Evolutionary conservation across 1,140 invertebrate genomes (phyloP).

Genomic region (Adelges cooleyi): DNA sequence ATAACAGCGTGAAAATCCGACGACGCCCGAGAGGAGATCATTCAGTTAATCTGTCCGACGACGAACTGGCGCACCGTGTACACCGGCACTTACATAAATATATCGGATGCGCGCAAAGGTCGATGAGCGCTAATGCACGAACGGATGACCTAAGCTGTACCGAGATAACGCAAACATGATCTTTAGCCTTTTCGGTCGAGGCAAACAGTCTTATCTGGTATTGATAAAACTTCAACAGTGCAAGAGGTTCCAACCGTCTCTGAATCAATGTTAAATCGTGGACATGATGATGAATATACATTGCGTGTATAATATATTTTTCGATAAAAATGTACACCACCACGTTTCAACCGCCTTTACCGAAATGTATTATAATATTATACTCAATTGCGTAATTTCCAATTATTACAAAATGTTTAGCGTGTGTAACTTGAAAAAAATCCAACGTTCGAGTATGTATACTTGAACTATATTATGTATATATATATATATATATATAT

Average conservation of each 20-base stretch:
- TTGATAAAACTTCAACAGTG: conserved; percentile 1
- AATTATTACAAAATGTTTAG: too few species aligned
- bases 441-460: too few species aligned
- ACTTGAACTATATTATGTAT: too few species aligned
- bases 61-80: conserved; percentile 1
- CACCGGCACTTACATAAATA: conserved; percentile 16
- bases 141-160: conserved; percentile 12
- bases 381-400: too few species aligned
- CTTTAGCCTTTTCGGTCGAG: conserved; percentile 12
- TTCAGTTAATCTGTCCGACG: background rate
- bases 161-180: conserved; percentile 23
- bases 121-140: background rate
- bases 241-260: background rate
- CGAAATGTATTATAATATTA: too few species aligned
- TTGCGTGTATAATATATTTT: background rate
- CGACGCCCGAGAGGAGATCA: background rate
- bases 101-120: conserved; percentile 23
- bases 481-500: too few species aligned
- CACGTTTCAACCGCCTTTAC: too few species aligned
- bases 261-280: background rate
- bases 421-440: too few species aligned
- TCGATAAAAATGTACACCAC: background rate
- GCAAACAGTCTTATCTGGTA: conserved; percentile 13
- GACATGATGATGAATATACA: background rate
- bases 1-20: background rate